Conservation (phyloP, 2,113 vertebrate species). For the Eulacestoma nigropectus region DNA sequence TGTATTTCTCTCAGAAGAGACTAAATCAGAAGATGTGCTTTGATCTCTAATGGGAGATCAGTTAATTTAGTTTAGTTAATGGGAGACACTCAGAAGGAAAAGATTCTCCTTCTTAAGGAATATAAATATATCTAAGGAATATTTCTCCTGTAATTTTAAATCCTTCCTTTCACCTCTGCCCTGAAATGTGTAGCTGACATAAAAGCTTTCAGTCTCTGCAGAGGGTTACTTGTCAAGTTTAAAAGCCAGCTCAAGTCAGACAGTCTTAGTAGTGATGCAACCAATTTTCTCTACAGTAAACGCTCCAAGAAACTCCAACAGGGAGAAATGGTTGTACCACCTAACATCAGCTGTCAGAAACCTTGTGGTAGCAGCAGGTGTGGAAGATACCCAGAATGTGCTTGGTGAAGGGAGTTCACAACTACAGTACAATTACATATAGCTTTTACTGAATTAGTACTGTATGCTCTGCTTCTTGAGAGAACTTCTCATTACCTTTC, state of each 20-base stretch:
- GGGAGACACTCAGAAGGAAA: background rate
- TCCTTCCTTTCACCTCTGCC: background rate
- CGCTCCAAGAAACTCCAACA: background rate
- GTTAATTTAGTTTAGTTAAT: background rate
- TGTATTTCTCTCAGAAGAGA: background rate
- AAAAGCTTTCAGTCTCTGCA: background rate
- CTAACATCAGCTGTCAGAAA: background rate
- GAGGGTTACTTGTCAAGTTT: background rate
- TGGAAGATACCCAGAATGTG: background rate
- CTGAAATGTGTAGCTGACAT: background rate
- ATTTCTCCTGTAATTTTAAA: background rate
- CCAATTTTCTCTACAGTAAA: background rate
- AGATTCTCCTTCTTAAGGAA: background rate
- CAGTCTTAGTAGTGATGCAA: background rate
- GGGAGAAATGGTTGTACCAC: background rate
- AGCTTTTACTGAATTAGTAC: background rate
- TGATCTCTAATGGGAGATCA: background rate
- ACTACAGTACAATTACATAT: background rate
- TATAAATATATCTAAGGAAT: background rate
- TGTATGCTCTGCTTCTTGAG: background rate
- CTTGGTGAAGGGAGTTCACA: background rate
- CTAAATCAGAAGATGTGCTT: background rate
- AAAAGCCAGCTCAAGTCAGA: background rate
- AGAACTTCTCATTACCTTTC: background rate
- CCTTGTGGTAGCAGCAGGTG: background rate